Evolutionary conservation across 2,113 vertebrate species (phyloP).

Genomic region (Toxostoma redivivum): DNA sequence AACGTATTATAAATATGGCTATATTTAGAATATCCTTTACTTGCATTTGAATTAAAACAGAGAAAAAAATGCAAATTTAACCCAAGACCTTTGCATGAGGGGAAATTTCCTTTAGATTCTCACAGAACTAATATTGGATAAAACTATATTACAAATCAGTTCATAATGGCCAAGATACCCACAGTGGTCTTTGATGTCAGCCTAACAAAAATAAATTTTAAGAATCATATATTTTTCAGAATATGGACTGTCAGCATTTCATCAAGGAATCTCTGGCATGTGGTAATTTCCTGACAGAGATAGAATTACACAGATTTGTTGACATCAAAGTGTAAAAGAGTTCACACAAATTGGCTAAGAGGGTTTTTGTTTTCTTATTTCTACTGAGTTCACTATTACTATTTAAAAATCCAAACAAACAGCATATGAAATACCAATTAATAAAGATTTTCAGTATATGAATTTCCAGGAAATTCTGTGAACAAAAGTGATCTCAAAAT

Average conservation of each 20-base stretch:
- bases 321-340: neutral
- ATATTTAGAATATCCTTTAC: neutral
- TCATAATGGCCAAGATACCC: neutral
- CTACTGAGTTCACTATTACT: neutral
- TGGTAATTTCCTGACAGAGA: conserved; percentile 35
- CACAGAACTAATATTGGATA: neutral
- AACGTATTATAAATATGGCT: neutral
- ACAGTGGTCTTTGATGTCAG: neutral
- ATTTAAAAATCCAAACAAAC: neutral
- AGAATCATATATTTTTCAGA: neutral
- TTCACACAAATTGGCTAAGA: neutral
- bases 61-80: neutral
- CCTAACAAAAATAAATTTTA: neutral
- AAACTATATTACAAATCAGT: neutral
- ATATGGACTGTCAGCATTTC: neutral
- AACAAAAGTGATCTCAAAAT: neutral
- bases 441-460: neutral
- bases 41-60: neutral
- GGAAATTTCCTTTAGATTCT: neutral
- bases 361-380: conserved; percentile 10
- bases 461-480: neutral
- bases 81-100: neutral
- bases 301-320: conserved; percentile 34
- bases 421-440: neutral
- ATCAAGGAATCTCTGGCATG: conserved; percentile 31